These are phyloP conservation scores for Tridacna gigas DNA, from an alignment of 2,888 invertebrate genomes.

Conservation along the genomic window DNA sequence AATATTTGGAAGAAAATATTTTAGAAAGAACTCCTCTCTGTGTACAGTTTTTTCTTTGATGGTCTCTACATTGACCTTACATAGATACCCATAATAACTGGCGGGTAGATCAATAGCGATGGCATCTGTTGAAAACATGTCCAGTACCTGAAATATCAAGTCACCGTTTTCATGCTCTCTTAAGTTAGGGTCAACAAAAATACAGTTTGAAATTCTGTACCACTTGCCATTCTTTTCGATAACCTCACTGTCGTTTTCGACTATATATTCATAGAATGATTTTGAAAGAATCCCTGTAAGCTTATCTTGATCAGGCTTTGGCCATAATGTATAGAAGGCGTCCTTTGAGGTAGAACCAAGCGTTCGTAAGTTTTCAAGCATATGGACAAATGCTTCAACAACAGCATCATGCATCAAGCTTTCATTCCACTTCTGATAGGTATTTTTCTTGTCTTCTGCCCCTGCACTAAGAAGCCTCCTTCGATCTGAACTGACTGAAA, in stretches of 20 bases:
- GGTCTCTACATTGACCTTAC: not conserved
- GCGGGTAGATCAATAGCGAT: conserved; percentile 36
- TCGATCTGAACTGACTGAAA: conserved; percentile 78
- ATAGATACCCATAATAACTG: conserved; percentile 19
- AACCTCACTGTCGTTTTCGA: conserved; percentile 19
- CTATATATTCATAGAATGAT: conserved; percentile 45
- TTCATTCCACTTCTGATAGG: conserved; percentile 64
- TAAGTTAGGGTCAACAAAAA: conserved; percentile 49
- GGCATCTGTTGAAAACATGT: conserved; percentile 7
- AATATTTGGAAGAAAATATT: conserved; percentile 61
- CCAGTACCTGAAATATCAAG: conserved; percentile 35
- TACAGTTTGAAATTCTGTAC: conserved; percentile 36
- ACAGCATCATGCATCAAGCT: conserved; percentile 58
- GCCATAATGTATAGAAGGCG: conserved; percentile 53
- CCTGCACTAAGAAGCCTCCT: conserved; percentile 69
- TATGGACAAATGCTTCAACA: conserved; percentile 47
- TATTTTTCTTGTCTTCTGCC: conserved; percentile 73
- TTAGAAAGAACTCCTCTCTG: conserved; percentile 42
- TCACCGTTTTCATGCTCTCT: conserved; percentile 31
- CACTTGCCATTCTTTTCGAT: conserved; percentile 44
- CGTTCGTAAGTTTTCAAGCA: conserved; percentile 40
- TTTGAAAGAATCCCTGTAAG: not conserved
- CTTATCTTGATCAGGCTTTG: conserved; percentile 37
- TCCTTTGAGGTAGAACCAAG: conserved; percentile 19
- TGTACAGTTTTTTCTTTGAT: conserved; percentile 36